Evolutionary conservation across 2,797 vertebrate genomes (phyloP), one percentile per base, ranked within the genome.

Genomic region (Mallotus villosus): DNA sequence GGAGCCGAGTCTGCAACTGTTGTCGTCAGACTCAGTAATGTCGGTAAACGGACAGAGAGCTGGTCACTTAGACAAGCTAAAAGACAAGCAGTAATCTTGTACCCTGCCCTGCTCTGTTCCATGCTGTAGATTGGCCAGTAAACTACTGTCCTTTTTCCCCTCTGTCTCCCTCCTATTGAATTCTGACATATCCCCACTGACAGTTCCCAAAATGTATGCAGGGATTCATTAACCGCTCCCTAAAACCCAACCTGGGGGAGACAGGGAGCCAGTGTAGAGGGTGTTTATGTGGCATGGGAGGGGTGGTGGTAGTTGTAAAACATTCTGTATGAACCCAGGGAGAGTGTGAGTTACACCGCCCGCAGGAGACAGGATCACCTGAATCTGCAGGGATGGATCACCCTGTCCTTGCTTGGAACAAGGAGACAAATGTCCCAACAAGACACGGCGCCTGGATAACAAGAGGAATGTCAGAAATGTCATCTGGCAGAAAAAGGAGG

Each of bases 401-500:
- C 21, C 17, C 61, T 74, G 82, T 82, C 83, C 84, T 87, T 87
- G 83, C 69, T 79, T 71, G 72, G 72, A 70, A 75, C 60, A 0
- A 2, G 37, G 67, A 76, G 77, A 84, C 76, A 76, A 80, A 81
- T 77, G 67, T 77, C 72, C 82, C 76, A 75, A 71, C 49, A 7
- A 46, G 67, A 78, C 8, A 74, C 25, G 29, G 62, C 17, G 66
- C 82, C 81, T 82, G 75, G 80, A 86, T 87, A 78, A 78, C 66
- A 71, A 53, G 58, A 29, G 70, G 67, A 77, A 73, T 79, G 80
- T 84, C 74, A 77, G 67, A 59, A 61, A 37, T n/a, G n/a, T n/a
- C n/a, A 51, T 68, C 37, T 71, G 62, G 71, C 58, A 16, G 58
- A 72, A n/a, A 70, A 14, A 27, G 41, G 21, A n/a, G 62, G 29